A percentile compares a stretch with the other conserved stretches of the same genome.
These are phyloP conservation scores for Malaclemys terrapin DNA, from an alignment of 2,113 vertebrate species.

Conservation along the genomic window DNA sequence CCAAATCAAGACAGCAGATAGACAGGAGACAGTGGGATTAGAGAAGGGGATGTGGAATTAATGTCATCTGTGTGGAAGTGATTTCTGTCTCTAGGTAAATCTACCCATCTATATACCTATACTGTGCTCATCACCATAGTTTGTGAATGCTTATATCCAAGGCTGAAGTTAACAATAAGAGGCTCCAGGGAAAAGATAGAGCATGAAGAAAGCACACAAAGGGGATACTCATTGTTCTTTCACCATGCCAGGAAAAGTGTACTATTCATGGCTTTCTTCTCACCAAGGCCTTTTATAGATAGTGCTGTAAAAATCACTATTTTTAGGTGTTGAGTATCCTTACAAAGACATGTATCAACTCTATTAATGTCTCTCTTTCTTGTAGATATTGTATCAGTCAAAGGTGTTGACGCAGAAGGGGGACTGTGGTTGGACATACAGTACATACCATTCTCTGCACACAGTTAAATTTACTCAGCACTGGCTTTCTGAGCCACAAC, in stretches of 20 bases:
- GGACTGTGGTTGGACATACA: background rate
- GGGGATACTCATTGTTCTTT: background rate
- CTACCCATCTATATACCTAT: background rate
- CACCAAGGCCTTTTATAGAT: background rate
- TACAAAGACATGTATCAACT: background rate
- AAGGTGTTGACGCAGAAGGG: background rate
- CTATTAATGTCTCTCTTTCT: background rate
- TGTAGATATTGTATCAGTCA: fast-evolving
- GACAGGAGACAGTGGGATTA: background rate
- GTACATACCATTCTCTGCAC: constrained; percentile 13
- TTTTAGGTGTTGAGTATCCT: background rate
- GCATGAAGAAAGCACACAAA: background rate
- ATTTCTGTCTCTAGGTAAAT: background rate
- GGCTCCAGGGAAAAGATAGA: background rate
- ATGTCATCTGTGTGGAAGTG: background rate
- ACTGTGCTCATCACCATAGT: fast-evolving
- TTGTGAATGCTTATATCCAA: background rate
- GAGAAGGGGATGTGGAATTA: background rate
- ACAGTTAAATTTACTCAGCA: background rate
- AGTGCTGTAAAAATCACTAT: background rate
- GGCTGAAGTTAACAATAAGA: background rate
- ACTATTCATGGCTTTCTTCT: background rate
- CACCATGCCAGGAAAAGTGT: background rate
- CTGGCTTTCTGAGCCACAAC: background rate
- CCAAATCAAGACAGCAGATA: background rate